Percentiles rank a stretch among this genome's conserved stretches.
Evolutionary conservation across 2,888 invertebrate species (phyloP).

Genomic region (Protodeltote pygarga): DNA sequence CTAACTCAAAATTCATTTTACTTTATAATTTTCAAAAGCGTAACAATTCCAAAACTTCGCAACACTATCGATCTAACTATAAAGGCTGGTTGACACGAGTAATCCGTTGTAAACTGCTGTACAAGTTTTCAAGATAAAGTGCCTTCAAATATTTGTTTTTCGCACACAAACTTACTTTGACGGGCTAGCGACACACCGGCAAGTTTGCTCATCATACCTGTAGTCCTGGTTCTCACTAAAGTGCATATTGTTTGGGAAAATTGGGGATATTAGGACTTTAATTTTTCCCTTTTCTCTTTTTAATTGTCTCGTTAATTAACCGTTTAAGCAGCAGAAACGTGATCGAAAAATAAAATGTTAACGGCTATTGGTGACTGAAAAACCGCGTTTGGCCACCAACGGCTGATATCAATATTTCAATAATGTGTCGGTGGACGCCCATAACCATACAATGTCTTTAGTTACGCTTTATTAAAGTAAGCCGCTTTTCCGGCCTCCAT

Average conservation of each 20-base stretch:
- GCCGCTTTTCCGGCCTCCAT: no score
- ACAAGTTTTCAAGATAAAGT: slow-evolving; percentile 50
- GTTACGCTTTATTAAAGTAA: no score
- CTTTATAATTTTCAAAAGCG: no score
- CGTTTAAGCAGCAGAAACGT: no score
- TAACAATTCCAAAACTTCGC: neutral
- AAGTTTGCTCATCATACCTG: slow-evolving; percentile 28
- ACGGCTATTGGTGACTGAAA: no score
- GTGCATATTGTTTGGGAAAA: slow-evolving; percentile 16
- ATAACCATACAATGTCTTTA: no score
- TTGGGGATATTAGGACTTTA: neutral
- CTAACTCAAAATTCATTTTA: no score
- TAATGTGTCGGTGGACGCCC: no score
- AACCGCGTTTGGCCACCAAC: no score
- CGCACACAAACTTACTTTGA: slow-evolving; percentile 40
- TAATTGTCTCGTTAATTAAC: no score
- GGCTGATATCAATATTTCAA: no score
- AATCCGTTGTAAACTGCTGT: slow-evolving; percentile 32
- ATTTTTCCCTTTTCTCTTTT: neutral
- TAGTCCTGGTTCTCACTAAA: slow-evolving; percentile 14
- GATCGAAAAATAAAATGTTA: no score
- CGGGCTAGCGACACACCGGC: slow-evolving; percentile 29
- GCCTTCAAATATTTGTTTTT: slow-evolving; percentile 47
- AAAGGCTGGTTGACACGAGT: slow-evolving; percentile 13
- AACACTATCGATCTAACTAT: slow-evolving; percentile 5